Evolutionary conservation across 1,140 invertebrate species (phyloP), one percentile per base, ranked within the genome.

Genomic region (Aphis gossypii): DNA sequence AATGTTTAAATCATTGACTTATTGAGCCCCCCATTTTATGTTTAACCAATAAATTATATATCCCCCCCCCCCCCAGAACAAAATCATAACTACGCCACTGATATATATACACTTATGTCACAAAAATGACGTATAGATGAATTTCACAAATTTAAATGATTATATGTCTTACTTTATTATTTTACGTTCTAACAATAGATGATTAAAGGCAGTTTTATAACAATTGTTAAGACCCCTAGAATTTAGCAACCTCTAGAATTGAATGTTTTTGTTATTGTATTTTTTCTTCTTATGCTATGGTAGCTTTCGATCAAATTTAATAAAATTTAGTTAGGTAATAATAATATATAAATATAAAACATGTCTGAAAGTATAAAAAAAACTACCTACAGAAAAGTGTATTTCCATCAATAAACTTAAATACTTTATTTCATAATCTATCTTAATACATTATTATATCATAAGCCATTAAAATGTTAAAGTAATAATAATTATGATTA

Each of bases 251-350:
- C 30, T n/a, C 60, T 76, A 18, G n/a, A n/a, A 76, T 76, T 76
- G 4, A 83, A 83, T 83, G 76, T 83, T 38, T 38, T 83, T 7
- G 7, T 83, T 38, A 83, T 23, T 38, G 60, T 76, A 76, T 76
- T 83, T 83, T 83, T 83, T 82, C 21, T 2, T 83, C 35, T 41
- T 35, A 83, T 83, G 6, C 23, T 83, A 41, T 20, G 0, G 9
- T 83, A 83, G 82, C 21, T 38, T 83, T 83, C 21, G 82, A 83
- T 83, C 20, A 83, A 41, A 83, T 83, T 83, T 83, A 83, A 83
- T 83, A 35, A 2, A 41, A 35, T 38, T 38, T 20, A 83, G 21
- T 83, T 83, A 83, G 82, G 35, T 11, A 83, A 41, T 83, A 83
- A 9, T 83, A 41, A n/a, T 51, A n/a, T 76, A 76, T 76, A 76